phyloP scores from a whole-genome alignment of 2,113 vertebrate species.

The Gobius niger region DNA sequence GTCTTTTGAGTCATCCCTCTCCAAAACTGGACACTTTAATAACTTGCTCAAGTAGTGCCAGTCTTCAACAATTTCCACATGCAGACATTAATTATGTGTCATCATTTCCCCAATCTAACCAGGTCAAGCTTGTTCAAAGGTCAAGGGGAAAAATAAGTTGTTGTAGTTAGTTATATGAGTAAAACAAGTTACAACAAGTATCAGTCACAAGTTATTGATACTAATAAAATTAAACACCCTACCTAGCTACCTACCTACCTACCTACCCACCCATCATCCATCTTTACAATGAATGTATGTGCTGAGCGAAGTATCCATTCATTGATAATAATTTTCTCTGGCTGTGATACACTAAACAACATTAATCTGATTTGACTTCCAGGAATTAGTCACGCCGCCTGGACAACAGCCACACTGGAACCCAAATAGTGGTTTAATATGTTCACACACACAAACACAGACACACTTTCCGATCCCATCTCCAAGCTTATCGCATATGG shows the following conservation, averaged over 20 bases:
- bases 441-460: too few species aligned
- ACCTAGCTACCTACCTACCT: too few species aligned
- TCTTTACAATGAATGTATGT: too few species aligned
- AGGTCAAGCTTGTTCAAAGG: not conserved
- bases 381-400: slow-evolving; percentile 47
- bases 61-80: not conserved
- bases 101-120: not conserved
- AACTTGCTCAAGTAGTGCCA: not conserved
- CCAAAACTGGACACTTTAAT: not conserved
- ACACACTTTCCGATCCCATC: slow-evolving; percentile 19
- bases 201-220: not conserved
- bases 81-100: not conserved
- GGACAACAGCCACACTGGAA: slow-evolving; percentile 25
- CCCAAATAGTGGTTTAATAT: slow-evolving; percentile 16
- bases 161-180: not conserved
- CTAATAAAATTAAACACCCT: too few species aligned
- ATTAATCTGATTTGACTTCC: slow-evolving; percentile 31
- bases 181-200: not conserved
- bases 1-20: not conserved
- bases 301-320: not conserved
- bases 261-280: too few species aligned
- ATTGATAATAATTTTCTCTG: not conserved
- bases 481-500: slow-evolving; percentile 42
- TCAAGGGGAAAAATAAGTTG: not conserved
- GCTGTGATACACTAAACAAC: slow-evolving; percentile 15